A percentile compares a stretch with the other conserved stretches of the same genome.
Conservation (phyloP, 2,113 vertebrate species). For the Diglossa brunneiventris region DNA sequence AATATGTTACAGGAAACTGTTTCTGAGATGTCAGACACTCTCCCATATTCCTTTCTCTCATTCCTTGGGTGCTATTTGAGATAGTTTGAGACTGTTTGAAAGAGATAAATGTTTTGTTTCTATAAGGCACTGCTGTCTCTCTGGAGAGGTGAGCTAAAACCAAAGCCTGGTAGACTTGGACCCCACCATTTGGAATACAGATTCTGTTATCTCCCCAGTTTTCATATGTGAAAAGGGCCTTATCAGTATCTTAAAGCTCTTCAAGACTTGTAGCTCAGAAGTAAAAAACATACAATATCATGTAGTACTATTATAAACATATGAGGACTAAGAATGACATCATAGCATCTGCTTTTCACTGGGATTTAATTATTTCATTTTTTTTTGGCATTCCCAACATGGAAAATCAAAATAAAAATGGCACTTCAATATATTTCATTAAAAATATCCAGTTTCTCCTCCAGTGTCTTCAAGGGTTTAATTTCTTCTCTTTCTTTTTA, state of each 20-base stretch:
- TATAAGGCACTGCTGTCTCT: neutral
- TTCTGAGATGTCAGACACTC: neutral
- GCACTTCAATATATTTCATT: neutral
- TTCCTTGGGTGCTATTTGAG: neutral
- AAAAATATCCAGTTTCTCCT: conserved; percentile 25
- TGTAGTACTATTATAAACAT: conserved; percentile 1
- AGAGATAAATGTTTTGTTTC: neutral
- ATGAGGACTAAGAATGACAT: neutral
- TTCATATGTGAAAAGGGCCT: neutral
- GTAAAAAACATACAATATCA: neutral
- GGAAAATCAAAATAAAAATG: conserved; percentile 18
- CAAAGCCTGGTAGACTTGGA: neutral
- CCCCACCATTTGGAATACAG: neutral
- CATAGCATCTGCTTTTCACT: neutral
- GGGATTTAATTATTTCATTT: neutral
- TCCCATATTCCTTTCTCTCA: neutral
- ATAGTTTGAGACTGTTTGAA: neutral
- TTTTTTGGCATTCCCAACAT: neutral
- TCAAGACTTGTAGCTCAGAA: neutral
- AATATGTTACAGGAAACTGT: neutral
- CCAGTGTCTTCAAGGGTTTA: neutral
- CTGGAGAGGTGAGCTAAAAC: neutral
- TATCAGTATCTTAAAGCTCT: neutral
- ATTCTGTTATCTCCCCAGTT: neutral
- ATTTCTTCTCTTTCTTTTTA: neutral